Conservation (phyloP, 2,113 vertebrate genomes). For the Cephalopholis sonnerati region DNA sequence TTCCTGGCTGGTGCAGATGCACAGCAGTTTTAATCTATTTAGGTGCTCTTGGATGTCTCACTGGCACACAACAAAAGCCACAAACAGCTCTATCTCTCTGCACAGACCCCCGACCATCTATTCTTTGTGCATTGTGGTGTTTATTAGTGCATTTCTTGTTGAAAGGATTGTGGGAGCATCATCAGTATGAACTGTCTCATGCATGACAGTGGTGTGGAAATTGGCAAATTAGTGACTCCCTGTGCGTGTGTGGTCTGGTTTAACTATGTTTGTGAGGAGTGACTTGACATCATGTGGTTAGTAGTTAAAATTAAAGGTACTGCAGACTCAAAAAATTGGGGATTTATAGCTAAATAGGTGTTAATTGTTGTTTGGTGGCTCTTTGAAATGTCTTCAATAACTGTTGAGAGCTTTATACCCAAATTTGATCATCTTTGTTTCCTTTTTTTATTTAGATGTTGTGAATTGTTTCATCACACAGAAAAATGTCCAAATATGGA, state of each 20-base stretch:
- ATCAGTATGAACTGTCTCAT: slow-evolving; percentile 51
- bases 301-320: slow-evolving; percentile 24
- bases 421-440: slow-evolving; percentile 12
- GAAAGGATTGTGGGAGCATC: slow-evolving; percentile 55
- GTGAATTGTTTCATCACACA: slow-evolving; percentile 22
- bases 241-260: slow-evolving; percentile 55
- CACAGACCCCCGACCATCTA: slow-evolving; percentile 50
- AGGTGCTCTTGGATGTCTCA: slow-evolving; percentile 67
- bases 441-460: slow-evolving; percentile 4
- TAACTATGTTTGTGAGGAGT: slow-evolving; percentile 39
- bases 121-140: slow-evolving; percentile 41
- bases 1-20: slow-evolving; percentile 68
- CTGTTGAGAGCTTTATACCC: slow-evolving; percentile 1
- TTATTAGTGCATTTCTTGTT: slow-evolving; percentile 54
- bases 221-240: slow-evolving; percentile 54
- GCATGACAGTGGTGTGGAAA: slow-evolving; percentile 71
- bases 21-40: slow-evolving; percentile 71
- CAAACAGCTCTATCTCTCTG: slow-evolving; percentile 67
- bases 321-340: slow-evolving; percentile 17
- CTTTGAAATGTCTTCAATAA: slow-evolving; percentile 5
- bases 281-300: slow-evolving; percentile 9
- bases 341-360: slow-evolving; percentile 31
- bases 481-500: slow-evolving; percentile 25
- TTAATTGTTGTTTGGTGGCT: slow-evolving; percentile 2
- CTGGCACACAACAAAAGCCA: slow-evolving; percentile 72